phyloP scores from a whole-genome alignment of 2,888 invertebrate species.

The Blera fallax region DNA sequence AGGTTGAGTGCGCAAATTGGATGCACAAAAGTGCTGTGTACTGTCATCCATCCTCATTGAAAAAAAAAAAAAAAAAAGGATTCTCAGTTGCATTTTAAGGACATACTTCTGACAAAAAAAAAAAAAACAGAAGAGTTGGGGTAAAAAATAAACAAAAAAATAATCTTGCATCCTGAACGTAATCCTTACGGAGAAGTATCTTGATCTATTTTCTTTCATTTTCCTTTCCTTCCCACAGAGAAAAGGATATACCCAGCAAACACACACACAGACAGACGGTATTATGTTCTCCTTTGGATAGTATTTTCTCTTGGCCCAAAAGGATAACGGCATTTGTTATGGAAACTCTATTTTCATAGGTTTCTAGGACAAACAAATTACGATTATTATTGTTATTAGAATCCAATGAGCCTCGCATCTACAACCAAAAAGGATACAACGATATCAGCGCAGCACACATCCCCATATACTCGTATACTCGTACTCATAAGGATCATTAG shows the following conservation, averaged over 20 bases:
- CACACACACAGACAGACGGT: background rate
- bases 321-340: constrained; percentile 18
- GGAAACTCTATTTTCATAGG: background rate
- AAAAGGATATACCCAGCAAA: background rate
- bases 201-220: background rate
- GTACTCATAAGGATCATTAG: background rate
- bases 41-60: constrained; percentile 8
- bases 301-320: background rate
- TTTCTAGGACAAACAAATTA: constrained; percentile 49
- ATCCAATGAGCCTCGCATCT: constrained; percentile 25
- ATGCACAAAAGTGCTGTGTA: constrained; percentile 18
- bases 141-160: background rate
- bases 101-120: background rate
- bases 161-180: background rate
- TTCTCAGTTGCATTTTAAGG: constrained; percentile 32
- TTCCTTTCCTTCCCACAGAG: background rate
- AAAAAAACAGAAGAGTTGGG: background rate
- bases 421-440: background rate
- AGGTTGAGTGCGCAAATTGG: constrained; percentile 6
- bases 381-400: constrained; percentile 55
- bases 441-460: background rate
- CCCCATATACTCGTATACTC: no score
- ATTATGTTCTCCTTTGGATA: background rate
- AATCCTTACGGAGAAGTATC: background rate
- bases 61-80: no score